A percentile compares a stretch with the other conserved stretches of the same genome.
Evolutionary conservation across 2,888 invertebrate genomes (phyloP).

Genomic region (Smittia aterrima): DNA sequence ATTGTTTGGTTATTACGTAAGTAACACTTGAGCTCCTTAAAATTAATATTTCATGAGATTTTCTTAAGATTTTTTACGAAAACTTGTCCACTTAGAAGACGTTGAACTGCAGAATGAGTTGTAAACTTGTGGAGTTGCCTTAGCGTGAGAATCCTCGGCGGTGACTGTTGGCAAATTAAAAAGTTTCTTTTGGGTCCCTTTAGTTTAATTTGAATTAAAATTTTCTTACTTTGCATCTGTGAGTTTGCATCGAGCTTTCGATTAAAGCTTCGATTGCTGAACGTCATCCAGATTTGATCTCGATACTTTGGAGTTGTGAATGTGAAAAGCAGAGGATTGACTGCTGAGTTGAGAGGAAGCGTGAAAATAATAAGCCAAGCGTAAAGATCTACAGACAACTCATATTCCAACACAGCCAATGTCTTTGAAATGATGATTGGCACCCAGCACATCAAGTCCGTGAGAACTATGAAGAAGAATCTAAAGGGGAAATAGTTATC

Average conservation of each 20-base stretch:
- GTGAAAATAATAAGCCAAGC: conserved; percentile 68
- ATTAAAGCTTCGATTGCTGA: conserved; percentile 13
- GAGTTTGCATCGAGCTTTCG: conserved; percentile 28
- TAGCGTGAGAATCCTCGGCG: background rate
- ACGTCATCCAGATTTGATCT: conserved; percentile 53
- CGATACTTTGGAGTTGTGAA: conserved; percentile 66
- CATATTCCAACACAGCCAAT: conserved; percentile 58
- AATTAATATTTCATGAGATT: no score
- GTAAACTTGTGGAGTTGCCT: background rate
- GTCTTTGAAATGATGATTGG: conserved; percentile 66
- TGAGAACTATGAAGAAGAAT: conserved; percentile 69
- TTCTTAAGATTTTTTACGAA: background rate
- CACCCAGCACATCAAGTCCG: conserved; percentile 69
- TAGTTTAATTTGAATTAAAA: conserved; percentile 7
- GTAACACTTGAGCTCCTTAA: no score
- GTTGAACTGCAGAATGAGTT: background rate
- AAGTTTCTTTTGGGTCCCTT: no score
- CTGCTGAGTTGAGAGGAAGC: conserved; percentile 64
- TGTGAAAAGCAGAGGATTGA: conserved; percentile 67
- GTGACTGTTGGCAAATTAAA: background rate
- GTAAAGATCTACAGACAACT: conserved; percentile 61
- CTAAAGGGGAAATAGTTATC: conserved; percentile 46
- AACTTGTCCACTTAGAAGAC: background rate
- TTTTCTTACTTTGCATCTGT: conserved; percentile 29
- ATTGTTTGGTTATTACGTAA: no score